Base-by-base conservation (phyloP, 2,113 vertebrate genomes). In the Callionymus lyra region DNA sequence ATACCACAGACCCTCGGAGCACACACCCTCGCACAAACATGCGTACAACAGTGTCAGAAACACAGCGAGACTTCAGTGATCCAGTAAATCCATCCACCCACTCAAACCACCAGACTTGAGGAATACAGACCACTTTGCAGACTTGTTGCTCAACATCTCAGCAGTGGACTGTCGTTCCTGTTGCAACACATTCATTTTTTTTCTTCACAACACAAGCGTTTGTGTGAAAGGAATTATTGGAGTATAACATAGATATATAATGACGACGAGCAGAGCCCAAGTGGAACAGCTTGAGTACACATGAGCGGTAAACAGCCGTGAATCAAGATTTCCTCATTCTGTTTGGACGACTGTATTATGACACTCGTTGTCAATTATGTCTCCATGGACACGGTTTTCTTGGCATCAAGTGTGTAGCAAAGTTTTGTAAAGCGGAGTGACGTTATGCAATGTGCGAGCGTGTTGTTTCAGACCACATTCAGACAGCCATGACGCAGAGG, bases 131-230 rank as follows among this genome's bases (percentile, higher is more conserved):
- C 50, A 56, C 50, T 59, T 53, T 49, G 6, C 44, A 44, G 35
- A 33, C 34, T 37, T 39, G 27, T 64, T 69, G 19, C 44, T 19
- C 48, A 63, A 43, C 33, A 40, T 45, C 51, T 51, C 12, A 38
- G 31, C 33, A 31, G 38, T 35, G 46, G 54, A 60, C 41, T 35
- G 44, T 56, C 55, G 53, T 34, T 40, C 12, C 31, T 41, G 55
- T 54, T 69, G 53, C 56, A 56, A 52, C 61, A 62, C 53, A 65
- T 53, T 31, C 50, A 34, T 41, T 48, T 54, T 27, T 64, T 17
- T 46, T 38, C 42, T 50, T 45, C n/a, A 49, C 63, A 59, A 61
- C 50, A 56, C 44, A 68, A 53, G 45, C 64, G 68, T 40, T 58
- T 68, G 64, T 60, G 55, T n/a, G n/a, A n/a, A n/a, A n/a, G n/a